Evolutionary conservation across 2,797 vertebrate genomes (phyloP).

Genomic region (Tamandua tetradactyla): DNA sequence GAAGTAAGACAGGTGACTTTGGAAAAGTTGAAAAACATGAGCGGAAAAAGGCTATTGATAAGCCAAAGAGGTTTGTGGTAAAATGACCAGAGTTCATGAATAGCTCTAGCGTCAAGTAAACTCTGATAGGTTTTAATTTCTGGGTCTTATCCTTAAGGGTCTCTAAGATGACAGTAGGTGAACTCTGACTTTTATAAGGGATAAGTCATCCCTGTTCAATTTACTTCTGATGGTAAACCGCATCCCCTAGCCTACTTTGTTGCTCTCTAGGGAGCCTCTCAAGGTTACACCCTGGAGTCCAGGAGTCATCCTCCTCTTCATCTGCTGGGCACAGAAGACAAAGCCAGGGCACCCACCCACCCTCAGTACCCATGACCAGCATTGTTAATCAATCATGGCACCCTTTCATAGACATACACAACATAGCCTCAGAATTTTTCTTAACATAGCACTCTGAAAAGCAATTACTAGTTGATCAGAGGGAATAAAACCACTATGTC

Average conservation of each 20-base stretch:
- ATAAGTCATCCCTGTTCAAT: neutral
- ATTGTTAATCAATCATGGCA: no score
- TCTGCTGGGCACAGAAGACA: neutral
- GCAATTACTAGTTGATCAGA: neutral
- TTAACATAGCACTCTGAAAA: neutral
- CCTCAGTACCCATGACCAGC: neutral
- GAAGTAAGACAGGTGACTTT: neutral
- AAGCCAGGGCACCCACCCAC: accelerated
- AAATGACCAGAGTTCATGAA: neutral
- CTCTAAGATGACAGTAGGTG: neutral
- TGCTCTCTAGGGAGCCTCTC: neutral
- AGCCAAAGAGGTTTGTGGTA: neutral
- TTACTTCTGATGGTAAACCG: neutral
- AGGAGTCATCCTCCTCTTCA: neutral
- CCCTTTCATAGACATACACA: neutral
- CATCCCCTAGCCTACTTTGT: neutral
- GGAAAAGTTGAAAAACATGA: neutral
- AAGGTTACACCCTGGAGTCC: neutral
- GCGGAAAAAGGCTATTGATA: neutral
- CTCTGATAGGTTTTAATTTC: neutral
- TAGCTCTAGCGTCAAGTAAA: neutral
- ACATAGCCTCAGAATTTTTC: neutral
- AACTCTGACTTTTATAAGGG: neutral
- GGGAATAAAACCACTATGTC: neutral
- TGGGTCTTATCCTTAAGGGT: neutral